These are phyloP conservation scores for Psittacula echo DNA, from an alignment of 2,797 vertebrate species.

Conservation along the genomic window DNA sequence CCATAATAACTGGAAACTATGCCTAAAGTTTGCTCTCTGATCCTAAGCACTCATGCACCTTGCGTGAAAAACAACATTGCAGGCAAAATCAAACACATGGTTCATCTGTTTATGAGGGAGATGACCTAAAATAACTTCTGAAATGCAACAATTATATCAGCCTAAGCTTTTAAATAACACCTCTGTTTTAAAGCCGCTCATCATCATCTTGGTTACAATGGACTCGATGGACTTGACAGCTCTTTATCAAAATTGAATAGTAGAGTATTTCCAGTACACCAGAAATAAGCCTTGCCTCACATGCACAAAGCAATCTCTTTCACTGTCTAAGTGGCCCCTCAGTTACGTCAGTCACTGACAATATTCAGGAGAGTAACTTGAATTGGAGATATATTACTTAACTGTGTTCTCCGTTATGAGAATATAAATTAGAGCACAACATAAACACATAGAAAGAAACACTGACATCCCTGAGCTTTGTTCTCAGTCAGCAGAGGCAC, in stretches of 20 bases:
- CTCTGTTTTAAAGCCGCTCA: neutral
- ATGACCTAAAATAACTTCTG: neutral
- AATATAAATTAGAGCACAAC: neutral
- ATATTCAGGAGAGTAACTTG: neutral
- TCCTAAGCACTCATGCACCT: neutral
- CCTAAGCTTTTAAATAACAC: neutral
- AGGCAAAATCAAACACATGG: neutral
- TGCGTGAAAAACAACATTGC: neutral
- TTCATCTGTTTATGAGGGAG: neutral
- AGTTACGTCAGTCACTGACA: neutral
- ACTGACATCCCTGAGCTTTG: neutral
- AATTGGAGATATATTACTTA: neutral
- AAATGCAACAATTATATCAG: neutral
- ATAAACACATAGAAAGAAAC: neutral
- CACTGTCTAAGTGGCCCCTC: neutral
- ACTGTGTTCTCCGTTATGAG: neutral
- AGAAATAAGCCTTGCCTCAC: neutral
- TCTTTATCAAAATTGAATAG: neutral
- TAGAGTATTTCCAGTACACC: neutral
- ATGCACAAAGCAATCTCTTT: neutral
- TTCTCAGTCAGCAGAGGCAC: neutral
- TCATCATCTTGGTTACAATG: neutral
- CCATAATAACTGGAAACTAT: constrained; percentile 11
- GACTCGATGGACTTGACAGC: neutral
- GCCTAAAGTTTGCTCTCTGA: neutral